A percentile compares a stretch with the other conserved stretches of the same genome.
These are phyloP conservation scores for Montipora sp. DNA, from an alignment of 64 coral and sea anemone genomes.

Conservation along the genomic window DNA sequence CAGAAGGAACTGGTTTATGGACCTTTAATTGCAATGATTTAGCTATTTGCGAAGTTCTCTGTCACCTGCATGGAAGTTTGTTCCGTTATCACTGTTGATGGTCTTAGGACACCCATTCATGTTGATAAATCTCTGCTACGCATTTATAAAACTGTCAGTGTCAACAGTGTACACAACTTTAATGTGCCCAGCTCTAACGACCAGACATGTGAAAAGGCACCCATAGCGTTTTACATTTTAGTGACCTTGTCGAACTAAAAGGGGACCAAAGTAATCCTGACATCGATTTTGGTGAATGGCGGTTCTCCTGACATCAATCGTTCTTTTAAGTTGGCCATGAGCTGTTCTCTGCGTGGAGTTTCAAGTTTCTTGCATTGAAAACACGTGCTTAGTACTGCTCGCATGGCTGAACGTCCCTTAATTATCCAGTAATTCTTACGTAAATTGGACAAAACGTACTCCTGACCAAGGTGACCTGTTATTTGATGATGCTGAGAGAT, in stretches of 20 bases:
- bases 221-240: constrained; percentile 43
- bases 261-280: constrained; percentile 49
- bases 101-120: not conserved
- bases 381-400: constrained; percentile 9
- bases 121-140: constrained; percentile 7
- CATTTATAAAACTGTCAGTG: constrained; percentile 7
- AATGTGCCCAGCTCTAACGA: constrained; percentile 17
- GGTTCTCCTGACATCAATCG: constrained; percentile 6
- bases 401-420: not conserved
- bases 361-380: constrained; percentile 14
- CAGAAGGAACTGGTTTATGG: too few relatives aligned
- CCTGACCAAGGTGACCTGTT: not conserved
- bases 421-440: constrained; percentile 28
- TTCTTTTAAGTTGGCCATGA: constrained; percentile 28
- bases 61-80: constrained; percentile 18
- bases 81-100: constrained; percentile 54
- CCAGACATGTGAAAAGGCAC: constrained; percentile 45
- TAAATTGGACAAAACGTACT: constrained; percentile 22
- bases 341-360: not conserved
- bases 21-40: too few relatives aligned
- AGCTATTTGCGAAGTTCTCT: too few relatives aligned
- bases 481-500: too few relatives aligned
- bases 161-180: constrained; percentile 17
- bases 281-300: constrained; percentile 22
- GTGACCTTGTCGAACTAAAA: constrained; percentile 36